Evolutionary conservation across 23 tunicate genomes (phyloP).

Genomic region (Styela clava): DNA sequence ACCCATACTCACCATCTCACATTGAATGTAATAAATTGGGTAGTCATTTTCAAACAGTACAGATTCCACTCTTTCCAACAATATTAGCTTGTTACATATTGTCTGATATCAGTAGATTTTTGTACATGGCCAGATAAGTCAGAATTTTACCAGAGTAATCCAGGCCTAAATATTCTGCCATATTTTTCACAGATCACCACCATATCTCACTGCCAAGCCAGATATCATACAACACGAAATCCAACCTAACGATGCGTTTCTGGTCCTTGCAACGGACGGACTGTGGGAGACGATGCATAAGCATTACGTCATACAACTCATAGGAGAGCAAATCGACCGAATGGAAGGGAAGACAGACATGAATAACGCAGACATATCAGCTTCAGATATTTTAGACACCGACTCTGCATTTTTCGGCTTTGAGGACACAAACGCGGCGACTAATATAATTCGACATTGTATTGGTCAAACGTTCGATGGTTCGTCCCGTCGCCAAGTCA

Average conservation of each 20-base stretch:
- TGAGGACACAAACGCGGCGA: constrained; percentile 1
- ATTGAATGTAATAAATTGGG: no score
- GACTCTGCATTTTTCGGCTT: constrained; percentile 6
- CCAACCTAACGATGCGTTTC: constrained; percentile 8
- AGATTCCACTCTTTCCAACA: no score
- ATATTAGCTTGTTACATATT: no score
- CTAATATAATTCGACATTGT: not conserved
- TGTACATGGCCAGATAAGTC: no score
- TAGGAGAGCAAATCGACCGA: not conserved
- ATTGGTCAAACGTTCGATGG: constrained; percentile 10
- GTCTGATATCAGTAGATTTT: no score
- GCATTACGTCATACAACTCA: not conserved
- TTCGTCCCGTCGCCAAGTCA: not conserved
- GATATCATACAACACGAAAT: constrained; percentile 5
- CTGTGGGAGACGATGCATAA: constrained; percentile 9
- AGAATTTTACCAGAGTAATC: no score
- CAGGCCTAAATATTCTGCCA: no score
- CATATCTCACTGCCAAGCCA: constrained; percentile 13
- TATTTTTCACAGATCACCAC: not conserved
- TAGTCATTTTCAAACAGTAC: no score
- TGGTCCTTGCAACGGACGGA: constrained; percentile 5
- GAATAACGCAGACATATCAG: not conserved
- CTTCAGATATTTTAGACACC: constrained; percentile 8
- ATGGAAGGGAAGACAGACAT: not conserved
- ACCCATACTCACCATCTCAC: no score